Evolutionary conservation across 1,140 invertebrate genomes (phyloP), one percentile per base, ranked within the genome.

Genomic region (Goniozus legneri): DNA sequence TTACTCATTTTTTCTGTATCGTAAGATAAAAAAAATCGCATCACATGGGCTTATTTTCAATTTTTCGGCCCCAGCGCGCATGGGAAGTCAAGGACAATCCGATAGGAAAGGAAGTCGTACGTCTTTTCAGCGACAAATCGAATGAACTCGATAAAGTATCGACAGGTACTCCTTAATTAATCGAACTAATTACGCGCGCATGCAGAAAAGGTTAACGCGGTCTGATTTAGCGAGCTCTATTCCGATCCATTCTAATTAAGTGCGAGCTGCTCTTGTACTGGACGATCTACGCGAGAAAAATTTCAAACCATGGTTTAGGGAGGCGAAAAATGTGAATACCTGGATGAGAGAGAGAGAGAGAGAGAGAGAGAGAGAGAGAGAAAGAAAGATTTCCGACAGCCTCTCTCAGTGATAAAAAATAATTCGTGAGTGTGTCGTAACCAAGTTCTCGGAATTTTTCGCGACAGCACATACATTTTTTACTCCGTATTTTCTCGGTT

Each of bases 111-210:
- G n/a, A n/a, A n/a, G n/a, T n/a, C n/a, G n/a, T n/a, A n/a, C n/a
- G n/a, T n/a, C n/a, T n/a, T n/a, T n/a, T n/a, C n/a, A n/a, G n/a
- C n/a, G n/a, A n/a, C 24, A 4, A 10, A 27, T 56, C 56, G 60
- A 66, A 67, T 67, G 63, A 62, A 66, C 60, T 59, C 64, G 56
- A 67, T 63, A 64, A 64, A 67, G 60, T 69, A 69, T 60, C 64
- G 57, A 51, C 47, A 60, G 58, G 52, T 57, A 62, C 63, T 69
- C 58, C 54, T 66, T 69, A 66, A 69, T 67, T 69, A 69, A 64
- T 50, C 37, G 52, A 57, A 59, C 64, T 67, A 67, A 69, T 69
- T 67, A 64, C 60, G 38, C 54, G 50, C 49, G 57, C 55, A 52
- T 59, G 55, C 62, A 54, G 52, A 61, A 66, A 66, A 66, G 64